phyloP scores from a whole-genome alignment of 2,888 invertebrate species.

The Electrophaes corylata region DNA sequence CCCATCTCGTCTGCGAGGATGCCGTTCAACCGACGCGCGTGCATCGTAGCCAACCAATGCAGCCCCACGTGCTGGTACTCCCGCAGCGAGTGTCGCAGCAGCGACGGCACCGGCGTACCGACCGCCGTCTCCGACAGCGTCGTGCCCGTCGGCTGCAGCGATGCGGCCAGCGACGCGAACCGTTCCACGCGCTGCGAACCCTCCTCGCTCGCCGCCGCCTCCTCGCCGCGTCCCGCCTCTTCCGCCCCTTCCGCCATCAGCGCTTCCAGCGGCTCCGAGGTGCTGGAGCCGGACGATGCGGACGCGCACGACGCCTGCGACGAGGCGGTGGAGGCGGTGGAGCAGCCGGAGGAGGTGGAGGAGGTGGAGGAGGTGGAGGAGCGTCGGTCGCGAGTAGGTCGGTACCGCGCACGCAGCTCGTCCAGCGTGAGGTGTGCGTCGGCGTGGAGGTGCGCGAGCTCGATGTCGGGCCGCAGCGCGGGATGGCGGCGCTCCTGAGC shows the following conservation, averaged over 20 bases:
- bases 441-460: constrained; percentile 85
- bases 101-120: constrained; percentile 96
- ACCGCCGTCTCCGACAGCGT: constrained; percentile 97
- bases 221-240: constrained; percentile 56
- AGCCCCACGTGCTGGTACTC: constrained; percentile 99
- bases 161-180: constrained; percentile 96
- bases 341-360: constrained; percentile 24
- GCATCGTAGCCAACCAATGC: constrained; percentile 98
- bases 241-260: constrained; percentile 36
- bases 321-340: constrained; percentile 39
- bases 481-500: constrained; percentile 86
- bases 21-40: constrained; percentile 96
- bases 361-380: constrained; percentile 44
- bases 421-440: constrained; percentile 93
- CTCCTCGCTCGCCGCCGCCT: constrained; percentile 46
- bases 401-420: constrained; percentile 90
- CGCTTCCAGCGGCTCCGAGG: constrained; percentile 43
- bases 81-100: constrained; percentile 94
- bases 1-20: constrained; percentile 99
- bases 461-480: constrained; percentile 47
- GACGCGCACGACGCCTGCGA: no score
- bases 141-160: constrained; percentile 98
- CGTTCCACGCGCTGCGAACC: constrained; percentile 90
- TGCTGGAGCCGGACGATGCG: no score
- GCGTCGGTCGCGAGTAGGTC: constrained; percentile 43